Evolutionary conservation across 2,113 vertebrate genomes (phyloP).

Genomic region (Campylomormyrus numenius): DNA sequence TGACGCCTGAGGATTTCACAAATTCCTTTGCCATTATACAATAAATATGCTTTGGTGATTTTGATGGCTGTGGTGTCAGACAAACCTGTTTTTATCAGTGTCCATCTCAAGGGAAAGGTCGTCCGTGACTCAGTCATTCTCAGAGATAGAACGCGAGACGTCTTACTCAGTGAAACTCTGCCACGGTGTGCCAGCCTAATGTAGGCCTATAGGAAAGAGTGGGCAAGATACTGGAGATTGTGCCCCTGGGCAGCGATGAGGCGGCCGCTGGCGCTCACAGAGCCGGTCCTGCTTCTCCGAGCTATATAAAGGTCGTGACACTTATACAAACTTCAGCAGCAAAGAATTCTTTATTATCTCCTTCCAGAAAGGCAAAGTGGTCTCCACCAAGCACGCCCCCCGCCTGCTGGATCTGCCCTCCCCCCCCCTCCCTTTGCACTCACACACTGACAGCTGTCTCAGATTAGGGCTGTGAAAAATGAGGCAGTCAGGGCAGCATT

Average conservation of each 20-base stretch:
- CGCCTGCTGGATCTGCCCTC: constrained; percentile 23
- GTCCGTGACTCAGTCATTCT: background rate
- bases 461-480: no score
- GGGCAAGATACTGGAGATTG: background rate
- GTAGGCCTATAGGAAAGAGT: background rate
- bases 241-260: background rate
- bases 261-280: background rate
- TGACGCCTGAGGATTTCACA: background rate
- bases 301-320: background rate
- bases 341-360: background rate
- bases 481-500: no score
- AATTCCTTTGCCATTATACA: background rate
- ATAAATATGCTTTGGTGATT: background rate
- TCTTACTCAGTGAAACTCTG: background rate
- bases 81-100: background rate
- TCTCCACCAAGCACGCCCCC: constrained; percentile 28
- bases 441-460: constrained; percentile 70
- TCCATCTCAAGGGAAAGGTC: background rate
- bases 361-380: constrained; percentile 20
- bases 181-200: background rate
- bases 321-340: background rate
- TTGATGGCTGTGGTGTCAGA: background rate
- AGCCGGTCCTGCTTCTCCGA: background rate
- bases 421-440: background rate
- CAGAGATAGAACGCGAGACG: background rate